Conservation (phyloP, 2,113 vertebrate genomes). For the Thermophis baileyi region DNA sequence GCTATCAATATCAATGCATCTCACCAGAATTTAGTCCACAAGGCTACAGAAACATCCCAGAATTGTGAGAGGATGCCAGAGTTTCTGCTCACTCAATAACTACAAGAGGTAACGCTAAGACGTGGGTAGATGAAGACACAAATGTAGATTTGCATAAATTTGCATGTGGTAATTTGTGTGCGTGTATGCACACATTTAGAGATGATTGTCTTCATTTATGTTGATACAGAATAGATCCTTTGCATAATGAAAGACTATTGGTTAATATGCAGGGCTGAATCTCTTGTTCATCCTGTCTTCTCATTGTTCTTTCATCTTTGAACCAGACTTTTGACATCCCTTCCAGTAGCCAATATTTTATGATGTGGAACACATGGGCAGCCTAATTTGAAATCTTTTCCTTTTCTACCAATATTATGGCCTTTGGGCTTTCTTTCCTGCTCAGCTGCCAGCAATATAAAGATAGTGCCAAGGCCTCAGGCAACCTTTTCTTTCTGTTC, state of each 20-base stretch:
- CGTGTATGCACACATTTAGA: background rate
- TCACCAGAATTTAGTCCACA: background rate
- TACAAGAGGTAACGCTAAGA: background rate
- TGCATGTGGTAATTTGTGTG: background rate
- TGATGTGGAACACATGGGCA: background rate
- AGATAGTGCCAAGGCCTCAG: background rate
- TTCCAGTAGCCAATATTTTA: background rate
- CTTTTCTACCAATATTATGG: background rate
- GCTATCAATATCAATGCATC: background rate
- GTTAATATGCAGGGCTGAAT: background rate
- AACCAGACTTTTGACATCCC: background rate
- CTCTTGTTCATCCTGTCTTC: background rate
- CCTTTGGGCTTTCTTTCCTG: background rate
- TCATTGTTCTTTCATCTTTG: background rate
- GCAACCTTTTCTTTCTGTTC: background rate
- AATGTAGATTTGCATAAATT: background rate
- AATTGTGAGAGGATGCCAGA: background rate
- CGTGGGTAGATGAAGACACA: background rate
- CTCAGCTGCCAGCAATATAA: background rate
- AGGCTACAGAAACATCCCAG: background rate
- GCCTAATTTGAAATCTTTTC: background rate
- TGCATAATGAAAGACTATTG: background rate
- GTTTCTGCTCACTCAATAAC: background rate
- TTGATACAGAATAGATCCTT: background rate
- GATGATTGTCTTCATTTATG: background rate